Evolutionary conservation across 2,888 invertebrate species (phyloP), one percentile per base, ranked within the genome.

Genomic region (Gortyna flavago): DNA sequence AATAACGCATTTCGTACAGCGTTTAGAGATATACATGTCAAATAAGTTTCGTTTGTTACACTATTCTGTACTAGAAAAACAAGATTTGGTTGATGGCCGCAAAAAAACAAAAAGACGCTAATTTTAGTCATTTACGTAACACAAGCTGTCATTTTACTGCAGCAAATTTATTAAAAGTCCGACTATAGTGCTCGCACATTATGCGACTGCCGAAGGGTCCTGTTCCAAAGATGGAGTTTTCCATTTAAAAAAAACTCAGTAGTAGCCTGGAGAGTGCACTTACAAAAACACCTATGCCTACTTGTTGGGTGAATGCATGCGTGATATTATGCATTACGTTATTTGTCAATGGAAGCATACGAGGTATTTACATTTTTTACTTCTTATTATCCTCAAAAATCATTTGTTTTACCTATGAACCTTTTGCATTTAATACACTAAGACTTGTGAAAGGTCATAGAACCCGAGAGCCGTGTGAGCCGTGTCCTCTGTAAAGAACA

Each of bases 381-480:
- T 51, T n/a, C 16, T 54, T 25, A 32, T 32, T 54, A 9, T 80
- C 81, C 32, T 64, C n/a, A 65, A 48, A 18, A 48, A 2, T 3
- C 5, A 6, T 57, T 65, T 44, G 3, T 44, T 16, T 66, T 77
- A 57, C 62, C 51, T 70, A n/a, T 44, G 54, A 78, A 38, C 57
- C 38, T 81, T 74, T 74, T n/a, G 51, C 18, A 41, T 61, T 32
- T 18, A 44, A 44, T 69, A 11, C 16, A 61, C 9, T 18, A 38
- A 57, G 32, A 38, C 35, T 65, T 74, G 57, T 25, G 25, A n/a
- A 32, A 80, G 83, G 65, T 80, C 83, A 80, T 44, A 35, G 69
- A 69, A 29, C 83, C 59, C 29, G 16, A 54, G 44, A 32, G 57
- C 38, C 13, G 18, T 29, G 76, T 35, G 44, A 32, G 57, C 38